Evolutionary conservation across 2,888 invertebrate species (phyloP).

Genomic region (Limnephilus lunatus): DNA sequence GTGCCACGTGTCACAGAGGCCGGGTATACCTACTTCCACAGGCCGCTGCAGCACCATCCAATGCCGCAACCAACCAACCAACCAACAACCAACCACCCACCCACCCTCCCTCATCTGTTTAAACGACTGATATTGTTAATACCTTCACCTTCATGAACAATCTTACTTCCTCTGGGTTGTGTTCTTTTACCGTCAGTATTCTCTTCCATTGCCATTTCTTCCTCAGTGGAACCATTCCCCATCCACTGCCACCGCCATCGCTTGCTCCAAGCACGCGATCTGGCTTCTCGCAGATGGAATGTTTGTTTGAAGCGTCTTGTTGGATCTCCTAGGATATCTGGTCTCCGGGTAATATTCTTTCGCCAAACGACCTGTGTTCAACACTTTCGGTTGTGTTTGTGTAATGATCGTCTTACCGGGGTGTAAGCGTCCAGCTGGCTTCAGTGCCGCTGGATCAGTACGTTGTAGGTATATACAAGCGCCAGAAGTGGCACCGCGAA

Average conservation of each 20-base stretch:
- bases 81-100: neutral
- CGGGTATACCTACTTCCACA: conserved; percentile 31
- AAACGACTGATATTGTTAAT: conserved; percentile 34
- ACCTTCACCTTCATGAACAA: neutral
- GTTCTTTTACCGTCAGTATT: neutral
- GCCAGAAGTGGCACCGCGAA: neutral
- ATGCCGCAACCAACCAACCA: neutral
- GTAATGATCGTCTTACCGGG: conserved; percentile 48
- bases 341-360: conserved; percentile 32
- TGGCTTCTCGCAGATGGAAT: conserved; percentile 3
- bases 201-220: neutral
- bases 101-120: conserved; percentile 4
- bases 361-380: conserved; percentile 46
- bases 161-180: neutral
- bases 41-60: neutral
- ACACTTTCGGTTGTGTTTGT: conserved; percentile 61
- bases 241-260: neutral
- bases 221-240: neutral
- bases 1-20: conserved; percentile 10
- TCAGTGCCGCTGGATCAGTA: neutral
- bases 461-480: neutral
- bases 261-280: neutral
- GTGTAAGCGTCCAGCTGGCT: conserved; percentile 6
- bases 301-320: neutral
- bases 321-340: neutral